Evolutionary conservation across 2,888 invertebrate species (phyloP).

Genomic region (Lasioglossum oenotherae): DNA sequence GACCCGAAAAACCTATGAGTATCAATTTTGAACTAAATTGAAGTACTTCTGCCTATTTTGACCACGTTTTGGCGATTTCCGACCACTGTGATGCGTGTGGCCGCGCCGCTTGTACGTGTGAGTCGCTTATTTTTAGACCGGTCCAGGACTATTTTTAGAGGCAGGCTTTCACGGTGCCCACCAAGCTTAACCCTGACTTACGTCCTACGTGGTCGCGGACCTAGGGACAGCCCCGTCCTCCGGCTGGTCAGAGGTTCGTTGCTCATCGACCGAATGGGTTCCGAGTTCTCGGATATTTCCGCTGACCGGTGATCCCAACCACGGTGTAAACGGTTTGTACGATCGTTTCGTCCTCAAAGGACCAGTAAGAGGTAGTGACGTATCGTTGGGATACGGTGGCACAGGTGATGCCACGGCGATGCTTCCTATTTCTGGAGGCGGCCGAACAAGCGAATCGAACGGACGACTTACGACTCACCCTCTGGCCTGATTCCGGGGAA

Average conservation of each 20-base stretch:
- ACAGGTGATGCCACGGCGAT: slow-evolving; percentile 55
- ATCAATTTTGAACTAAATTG: too few species aligned
- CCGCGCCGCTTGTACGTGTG: slow-evolving; percentile 50
- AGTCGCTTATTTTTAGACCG: slow-evolving; percentile 82
- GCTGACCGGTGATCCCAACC: neutral
- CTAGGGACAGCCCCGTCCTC: slow-evolving; percentile 42
- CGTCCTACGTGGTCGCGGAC: slow-evolving; percentile 71
- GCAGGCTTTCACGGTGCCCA: slow-evolving; percentile 79
- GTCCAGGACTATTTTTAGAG: slow-evolving; percentile 83
- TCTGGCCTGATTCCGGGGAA: slow-evolving; percentile 63
- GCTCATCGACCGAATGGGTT: neutral
- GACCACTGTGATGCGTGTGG: too few species aligned
- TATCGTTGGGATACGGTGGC: neutral
- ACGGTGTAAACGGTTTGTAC: neutral
- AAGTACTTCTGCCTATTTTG: too few species aligned
- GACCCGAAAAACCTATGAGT: too few species aligned
- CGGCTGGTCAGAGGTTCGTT: slow-evolving; percentile 7
- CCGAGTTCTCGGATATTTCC: neutral
- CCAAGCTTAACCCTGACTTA: slow-evolving; percentile 83
- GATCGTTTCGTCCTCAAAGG: neutral
- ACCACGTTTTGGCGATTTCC: too few species aligned
- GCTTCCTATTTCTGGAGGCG: slow-evolving; percentile 75
- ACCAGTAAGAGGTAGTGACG: neutral
- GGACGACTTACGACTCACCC: slow-evolving; percentile 54
- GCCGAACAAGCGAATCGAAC: neutral